phyloP scores from a whole-genome alignment of 2,113 vertebrate species.

The Aramus guarauna region DNA sequence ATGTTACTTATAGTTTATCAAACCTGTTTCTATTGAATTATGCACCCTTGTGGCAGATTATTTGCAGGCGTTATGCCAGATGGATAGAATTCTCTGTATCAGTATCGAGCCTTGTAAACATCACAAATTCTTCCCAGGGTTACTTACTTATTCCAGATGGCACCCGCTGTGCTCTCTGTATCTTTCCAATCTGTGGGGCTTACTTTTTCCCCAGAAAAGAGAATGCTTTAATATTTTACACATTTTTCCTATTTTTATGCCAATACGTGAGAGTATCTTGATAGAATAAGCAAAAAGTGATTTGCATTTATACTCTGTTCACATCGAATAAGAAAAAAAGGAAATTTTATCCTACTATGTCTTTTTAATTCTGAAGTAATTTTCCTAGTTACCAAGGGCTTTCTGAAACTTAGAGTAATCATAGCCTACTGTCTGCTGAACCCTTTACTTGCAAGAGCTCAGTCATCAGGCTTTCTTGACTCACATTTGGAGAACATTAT shows the following conservation, averaged over 20 bases:
- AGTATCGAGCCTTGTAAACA: conserved; percentile 28
- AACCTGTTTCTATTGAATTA: not conserved
- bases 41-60: conserved; percentile 35
- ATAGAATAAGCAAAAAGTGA: not conserved
- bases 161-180: not conserved
- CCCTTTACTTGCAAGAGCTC: not conserved
- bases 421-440: not conserved
- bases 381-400: not conserved
- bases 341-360: not conserved
- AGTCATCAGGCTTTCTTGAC: not conserved
- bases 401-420: not conserved
- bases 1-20: not conserved
- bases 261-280: not conserved
- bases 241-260: conserved; percentile 11
- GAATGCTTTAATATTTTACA: not conserved
- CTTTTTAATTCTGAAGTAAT: not conserved
- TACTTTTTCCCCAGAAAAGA: not conserved
- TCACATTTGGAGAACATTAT: conserved; percentile 28
- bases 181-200: conserved; percentile 8
- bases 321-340: not conserved
- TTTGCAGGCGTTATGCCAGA: conserved; percentile 25
- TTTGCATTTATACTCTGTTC: not conserved
- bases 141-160: conserved; percentile 50
- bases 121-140: conserved; percentile 29
- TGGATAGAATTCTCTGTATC: conserved; percentile 35